A percentile compares a stretch with the other conserved stretches of the same genome.
Conservation (phyloP, 2,888 invertebrate genomes). For the Gastrophysa polygoni region DNA sequence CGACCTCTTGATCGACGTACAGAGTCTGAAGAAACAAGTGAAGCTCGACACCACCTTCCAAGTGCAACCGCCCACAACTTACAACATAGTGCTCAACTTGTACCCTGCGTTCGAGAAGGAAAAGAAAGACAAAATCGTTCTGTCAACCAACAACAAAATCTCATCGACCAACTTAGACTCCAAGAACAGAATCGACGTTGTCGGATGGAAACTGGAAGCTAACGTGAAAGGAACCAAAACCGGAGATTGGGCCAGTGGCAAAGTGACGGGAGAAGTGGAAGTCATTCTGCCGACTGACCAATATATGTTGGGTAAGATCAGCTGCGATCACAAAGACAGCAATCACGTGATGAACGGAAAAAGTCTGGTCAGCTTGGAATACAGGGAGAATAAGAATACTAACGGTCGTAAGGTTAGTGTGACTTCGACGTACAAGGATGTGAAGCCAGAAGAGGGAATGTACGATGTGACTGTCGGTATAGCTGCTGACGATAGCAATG, state of each 20-base stretch:
- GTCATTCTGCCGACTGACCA: slow-evolving; percentile 61
- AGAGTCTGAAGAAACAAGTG: slow-evolving; percentile 65
- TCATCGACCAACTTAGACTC: slow-evolving; percentile 64
- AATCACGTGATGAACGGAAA: slow-evolving; percentile 49
- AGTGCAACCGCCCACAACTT: slow-evolving; percentile 65
- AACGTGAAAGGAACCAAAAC: slow-evolving; percentile 59
- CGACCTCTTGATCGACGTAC: slow-evolving; percentile 64
- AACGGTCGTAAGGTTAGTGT: slow-evolving; percentile 56
- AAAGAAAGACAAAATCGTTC: slow-evolving; percentile 68
- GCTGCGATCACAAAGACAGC: slow-evolving; percentile 47
- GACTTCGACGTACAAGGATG: slow-evolving; percentile 54
- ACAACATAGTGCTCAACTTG: slow-evolving; percentile 67
- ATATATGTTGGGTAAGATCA: slow-evolving; percentile 56
- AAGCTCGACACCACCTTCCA: slow-evolving; percentile 69
- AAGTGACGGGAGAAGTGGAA: slow-evolving; percentile 59
- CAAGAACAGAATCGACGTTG: slow-evolving; percentile 61
- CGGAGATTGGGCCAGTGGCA: slow-evolving; percentile 58
- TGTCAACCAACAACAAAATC: slow-evolving; percentile 67
- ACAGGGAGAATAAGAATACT: slow-evolving; percentile 57
- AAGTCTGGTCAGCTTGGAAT: slow-evolving; percentile 48
- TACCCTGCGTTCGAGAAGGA: slow-evolving; percentile 74
- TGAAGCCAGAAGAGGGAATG: slow-evolving; percentile 56
- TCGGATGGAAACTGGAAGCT: slow-evolving; percentile 59
- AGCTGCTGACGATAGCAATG: slow-evolving; percentile 58
- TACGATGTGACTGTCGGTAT: slow-evolving; percentile 56